Percentiles rank a stretch among this genome's conserved stretches.
These are phyloP conservation scores for Gallinago nigripennis DNA, from an alignment of 2,797 vertebrate species.

Conservation along the genomic window DNA sequence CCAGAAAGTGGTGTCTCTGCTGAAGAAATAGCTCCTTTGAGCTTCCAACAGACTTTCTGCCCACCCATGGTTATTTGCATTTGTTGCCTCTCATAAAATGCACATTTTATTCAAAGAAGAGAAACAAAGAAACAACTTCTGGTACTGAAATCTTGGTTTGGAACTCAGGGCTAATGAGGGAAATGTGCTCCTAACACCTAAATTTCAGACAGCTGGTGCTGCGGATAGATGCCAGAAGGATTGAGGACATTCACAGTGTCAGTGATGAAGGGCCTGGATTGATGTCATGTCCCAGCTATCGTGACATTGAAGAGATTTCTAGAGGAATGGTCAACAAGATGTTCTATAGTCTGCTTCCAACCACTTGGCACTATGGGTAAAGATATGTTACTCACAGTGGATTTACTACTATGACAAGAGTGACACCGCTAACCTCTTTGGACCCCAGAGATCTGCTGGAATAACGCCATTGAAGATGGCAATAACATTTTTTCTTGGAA, in stretches of 20 bases:
- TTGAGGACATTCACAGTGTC: neutral
- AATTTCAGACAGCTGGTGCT: neutral
- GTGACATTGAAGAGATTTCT: neutral
- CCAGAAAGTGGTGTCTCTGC: neutral
- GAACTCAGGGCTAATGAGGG: neutral
- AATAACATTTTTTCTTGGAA: neutral
- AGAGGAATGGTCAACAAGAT: neutral
- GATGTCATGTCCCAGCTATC: neutral
- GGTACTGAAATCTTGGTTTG: conserved; percentile 16
- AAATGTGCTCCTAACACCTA: conserved; percentile 23
- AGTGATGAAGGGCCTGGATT: neutral
- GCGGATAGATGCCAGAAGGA: neutral
- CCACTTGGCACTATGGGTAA: neutral
- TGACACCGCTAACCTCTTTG: neutral
- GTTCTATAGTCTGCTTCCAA: neutral
- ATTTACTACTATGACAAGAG: neutral
- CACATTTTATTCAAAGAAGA: conserved; percentile 17
- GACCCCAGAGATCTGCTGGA: neutral
- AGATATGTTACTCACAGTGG: neutral
- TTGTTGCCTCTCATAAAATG: neutral
- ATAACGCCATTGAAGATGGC: neutral
- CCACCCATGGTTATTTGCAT: neutral
- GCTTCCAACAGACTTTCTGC: conserved; percentile 5
- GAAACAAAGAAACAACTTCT: conserved; percentile 17
- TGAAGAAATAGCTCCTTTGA: neutral